Conservation (phyloP, 2,113 vertebrate genomes). For the Bufo gargarizans region DNA sequence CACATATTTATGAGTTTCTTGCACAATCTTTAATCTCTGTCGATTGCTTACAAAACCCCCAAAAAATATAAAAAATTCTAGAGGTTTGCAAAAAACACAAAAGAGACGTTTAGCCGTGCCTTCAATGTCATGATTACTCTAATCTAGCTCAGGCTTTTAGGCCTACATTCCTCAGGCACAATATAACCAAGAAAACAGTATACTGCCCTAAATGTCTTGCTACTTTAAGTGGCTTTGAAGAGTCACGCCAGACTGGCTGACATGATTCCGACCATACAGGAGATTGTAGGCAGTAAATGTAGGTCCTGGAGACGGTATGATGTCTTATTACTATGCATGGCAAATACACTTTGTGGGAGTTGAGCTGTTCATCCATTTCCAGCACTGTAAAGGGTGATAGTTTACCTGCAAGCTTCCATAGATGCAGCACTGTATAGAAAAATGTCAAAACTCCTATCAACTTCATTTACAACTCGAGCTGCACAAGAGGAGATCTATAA, state of each 20-base stretch:
- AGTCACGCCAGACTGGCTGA: not conserved
- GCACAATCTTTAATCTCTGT: no score
- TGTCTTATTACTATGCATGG: not conserved
- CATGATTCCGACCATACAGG: not conserved
- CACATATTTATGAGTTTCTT: not conserved
- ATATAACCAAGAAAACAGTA: not conserved
- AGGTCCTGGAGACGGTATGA: not conserved
- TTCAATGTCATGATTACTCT: not conserved
- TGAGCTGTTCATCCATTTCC: not conserved
- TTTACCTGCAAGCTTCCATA: conserved; percentile 43
- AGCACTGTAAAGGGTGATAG: not conserved
- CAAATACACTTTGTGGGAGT: not conserved
- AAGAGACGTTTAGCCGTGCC: not conserved
- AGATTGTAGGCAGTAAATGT: not conserved
- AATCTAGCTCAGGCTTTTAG: conserved; percentile 34
- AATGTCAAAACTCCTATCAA: conserved; percentile 58
- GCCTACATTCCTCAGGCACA: not conserved
- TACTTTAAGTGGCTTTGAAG: not conserved
- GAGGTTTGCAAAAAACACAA: not conserved
- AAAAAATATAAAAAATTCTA: not conserved
- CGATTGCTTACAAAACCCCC: no score
- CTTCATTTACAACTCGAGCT: conserved; percentile 55
- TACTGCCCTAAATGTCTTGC: not conserved
- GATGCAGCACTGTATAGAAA: conserved; percentile 47
- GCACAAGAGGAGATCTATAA: conserved; percentile 56